Base-by-base conservation (phyloP, 2,888 invertebrate species). In the Peribatodes rhomboidaria region DNA sequence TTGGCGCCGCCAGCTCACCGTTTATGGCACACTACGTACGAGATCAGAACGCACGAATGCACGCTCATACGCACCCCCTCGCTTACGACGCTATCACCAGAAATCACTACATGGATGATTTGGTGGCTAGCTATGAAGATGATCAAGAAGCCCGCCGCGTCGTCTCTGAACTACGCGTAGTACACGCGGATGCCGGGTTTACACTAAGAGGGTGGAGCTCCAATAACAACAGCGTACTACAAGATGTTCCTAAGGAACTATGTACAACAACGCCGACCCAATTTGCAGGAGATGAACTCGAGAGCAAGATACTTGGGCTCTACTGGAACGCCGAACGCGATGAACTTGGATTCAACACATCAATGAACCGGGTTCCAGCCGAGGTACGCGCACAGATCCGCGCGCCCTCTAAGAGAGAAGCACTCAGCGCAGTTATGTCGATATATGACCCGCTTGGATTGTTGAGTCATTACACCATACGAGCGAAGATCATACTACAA, bases 241-340 rank as follows among this genome's bases (percentile, higher is more conserved):
- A 8, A 0, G 46, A n/a, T n/a, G 46, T 46, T 2, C 46, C 46
- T 1, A n/a, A 22, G 1, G 22, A 46, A 22, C 46, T 46, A n/a
- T 3, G 22, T 22, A 22, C 22, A 7, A 46, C 22, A 1, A 22
- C 22, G 14, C 46, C 46, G 13, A 22, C 46, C 10, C 20, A 46
- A 16, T 22, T 46, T 2, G 22, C 22, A 13, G 46, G 14, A 1
- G n/a, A 4, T 11, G 14, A n/a, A 0, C 13, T 22, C 0, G 39
- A 41, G 6, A 41, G 14, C 8, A 46, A 46, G n/a, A 46, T 46
- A 46, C 46, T 46, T n/a, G 46, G 46, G 1, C 46, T 46, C 0
- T 16, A 22, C n/a, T 46, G 46, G 46, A 16, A 46, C n/a, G 22
- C 46, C 9, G n/a, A 46, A 9, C 13, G n/a, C 1, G 46, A 46